phyloP scores from a whole-genome alignment of 2,797 vertebrate genomes.

The Setipinna tenuifilis region DNA sequence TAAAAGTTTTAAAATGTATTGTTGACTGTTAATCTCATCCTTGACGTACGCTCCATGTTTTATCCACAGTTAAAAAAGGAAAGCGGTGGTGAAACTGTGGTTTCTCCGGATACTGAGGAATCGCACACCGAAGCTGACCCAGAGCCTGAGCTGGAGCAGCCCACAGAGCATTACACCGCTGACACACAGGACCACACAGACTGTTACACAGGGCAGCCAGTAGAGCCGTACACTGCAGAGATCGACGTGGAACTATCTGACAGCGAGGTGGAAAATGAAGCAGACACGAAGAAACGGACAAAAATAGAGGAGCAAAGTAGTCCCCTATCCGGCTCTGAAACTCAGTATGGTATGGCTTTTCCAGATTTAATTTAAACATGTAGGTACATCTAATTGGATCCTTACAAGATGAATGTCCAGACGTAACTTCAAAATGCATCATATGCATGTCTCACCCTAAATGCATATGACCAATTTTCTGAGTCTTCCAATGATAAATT shows the following conservation, averaged over 20 bases:
- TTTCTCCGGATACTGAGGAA: neutral
- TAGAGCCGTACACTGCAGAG: constrained; percentile 49
- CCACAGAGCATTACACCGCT: neutral
- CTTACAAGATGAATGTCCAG: too few relatives aligned
- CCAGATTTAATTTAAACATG: too few relatives aligned
- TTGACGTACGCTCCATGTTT: neutral
- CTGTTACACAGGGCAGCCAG: neutral
- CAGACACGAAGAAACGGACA: constrained; percentile 17
- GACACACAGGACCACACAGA: neutral
- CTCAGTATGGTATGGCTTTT: neutral
- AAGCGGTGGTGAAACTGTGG: neutral
- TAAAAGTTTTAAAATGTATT: too few relatives aligned
- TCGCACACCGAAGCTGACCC: neutral
- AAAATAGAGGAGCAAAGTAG: neutral
- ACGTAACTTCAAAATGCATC: too few relatives aligned
- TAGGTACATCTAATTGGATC: too few relatives aligned
- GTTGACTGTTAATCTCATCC: too few relatives aligned
- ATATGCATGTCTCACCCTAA: too few relatives aligned
- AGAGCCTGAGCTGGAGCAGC: neutral
- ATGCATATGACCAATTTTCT: too few relatives aligned
- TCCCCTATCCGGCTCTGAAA: neutral
- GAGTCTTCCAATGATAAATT: too few relatives aligned
- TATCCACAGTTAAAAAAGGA: constrained; percentile 33
- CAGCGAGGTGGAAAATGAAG: constrained; percentile 44
- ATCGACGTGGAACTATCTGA: constrained; percentile 61